Percentiles rank a stretch among this genome's conserved stretches.
Conservation (phyloP, 2,797 vertebrate genomes). For the Masticophis lateralis region DNA sequence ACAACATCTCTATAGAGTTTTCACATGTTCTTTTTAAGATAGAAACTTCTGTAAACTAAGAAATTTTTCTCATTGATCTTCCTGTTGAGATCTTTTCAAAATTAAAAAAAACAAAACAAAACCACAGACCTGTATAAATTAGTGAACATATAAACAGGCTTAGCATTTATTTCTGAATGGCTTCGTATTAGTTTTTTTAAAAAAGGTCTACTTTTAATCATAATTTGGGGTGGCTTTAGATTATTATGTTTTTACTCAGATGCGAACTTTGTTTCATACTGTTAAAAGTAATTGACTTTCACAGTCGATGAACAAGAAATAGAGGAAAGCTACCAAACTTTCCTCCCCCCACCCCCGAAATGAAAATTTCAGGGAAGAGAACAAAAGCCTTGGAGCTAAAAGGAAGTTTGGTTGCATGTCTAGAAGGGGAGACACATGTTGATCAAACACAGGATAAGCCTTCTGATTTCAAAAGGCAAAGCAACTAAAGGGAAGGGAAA, state of each 20-base stretch:
- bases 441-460: slow-evolving; percentile 59
- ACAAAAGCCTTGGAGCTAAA: slow-evolving; percentile 55
- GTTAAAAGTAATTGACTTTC: slow-evolving; percentile 59
- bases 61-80: not conserved
- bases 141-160: slow-evolving; percentile 20
- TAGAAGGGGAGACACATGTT: slow-evolving; percentile 61
- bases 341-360: slow-evolving; percentile 24
- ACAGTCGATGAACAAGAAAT: slow-evolving; percentile 57
- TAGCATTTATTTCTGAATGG: slow-evolving; percentile 59
- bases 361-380: slow-evolving; percentile 38
- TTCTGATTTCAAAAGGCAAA: slow-evolving; percentile 58
- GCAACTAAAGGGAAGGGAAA: slow-evolving; percentile 51
- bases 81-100: not conserved
- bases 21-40: slow-evolving; percentile 3
- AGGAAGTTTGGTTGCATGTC: slow-evolving; percentile 59
- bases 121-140: not conserved
- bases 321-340: slow-evolving; percentile 49
- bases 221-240: slow-evolving; percentile 40
- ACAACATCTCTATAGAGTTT: slow-evolving; percentile 38
- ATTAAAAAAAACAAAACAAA: not conserved
- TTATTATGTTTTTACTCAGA: slow-evolving; percentile 52
- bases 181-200: slow-evolving; percentile 32
- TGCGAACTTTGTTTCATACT: slow-evolving; percentile 53
- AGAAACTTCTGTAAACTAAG: slow-evolving; percentile 27
- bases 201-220: slow-evolving; percentile 20